Base-by-base conservation (phyloP, 53 echinoderm and acorn worm species). In the Paracentrotus lividus region DNA sequence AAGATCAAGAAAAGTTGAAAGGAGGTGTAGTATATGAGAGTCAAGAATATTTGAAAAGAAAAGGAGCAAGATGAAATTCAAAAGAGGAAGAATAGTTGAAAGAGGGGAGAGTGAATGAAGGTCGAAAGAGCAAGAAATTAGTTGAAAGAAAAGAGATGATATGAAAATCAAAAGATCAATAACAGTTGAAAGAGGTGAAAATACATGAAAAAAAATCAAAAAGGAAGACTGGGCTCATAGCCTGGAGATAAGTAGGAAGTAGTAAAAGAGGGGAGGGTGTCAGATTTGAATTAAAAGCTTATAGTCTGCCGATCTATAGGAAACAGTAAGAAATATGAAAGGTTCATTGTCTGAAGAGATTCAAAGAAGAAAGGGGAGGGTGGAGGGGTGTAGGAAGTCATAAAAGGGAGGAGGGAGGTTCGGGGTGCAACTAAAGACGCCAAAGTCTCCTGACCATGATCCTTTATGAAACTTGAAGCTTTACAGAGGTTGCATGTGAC, bases 401-500 rank as follows among this genome's bases (percentile, higher is more conserved):
- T 43, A 13, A 44, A 77, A 44, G 77, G 42, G 14, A 45, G 77
- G 81, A 45, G 81, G 81, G 47, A n/a, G 81, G 81, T 43, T 45
- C 44, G 72, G 40, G 38, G 16, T 64, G 64, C 64, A 64, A 64
- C 64, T 1, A 31, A 38, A 72, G 72, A 72, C 21, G 36, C 40
- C 40, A 72, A 27, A 32, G 72, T 72, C 16, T 2, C 72, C 0
- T 72, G 40, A 72, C 72, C 72, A 14, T 40, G 38, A 36, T 72
- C 15, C 40, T 72, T 42, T 72, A 36, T 38, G 72, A 72, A 72
- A 40, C 21, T 38, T 40, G 4, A 38, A 72, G 72, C 14, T 72
- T 72, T 72, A 72, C 38, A 20, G 18, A 72, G 36, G 72, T 36
- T 36, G 72, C 72, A 40, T 72, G 72, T 26, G 40, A 72, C 38